Evolutionary conservation across 30 jellyfish, hydroid and myxozoan genomes (phyloP).

Genomic region (Cassiopea xamachana): DNA sequence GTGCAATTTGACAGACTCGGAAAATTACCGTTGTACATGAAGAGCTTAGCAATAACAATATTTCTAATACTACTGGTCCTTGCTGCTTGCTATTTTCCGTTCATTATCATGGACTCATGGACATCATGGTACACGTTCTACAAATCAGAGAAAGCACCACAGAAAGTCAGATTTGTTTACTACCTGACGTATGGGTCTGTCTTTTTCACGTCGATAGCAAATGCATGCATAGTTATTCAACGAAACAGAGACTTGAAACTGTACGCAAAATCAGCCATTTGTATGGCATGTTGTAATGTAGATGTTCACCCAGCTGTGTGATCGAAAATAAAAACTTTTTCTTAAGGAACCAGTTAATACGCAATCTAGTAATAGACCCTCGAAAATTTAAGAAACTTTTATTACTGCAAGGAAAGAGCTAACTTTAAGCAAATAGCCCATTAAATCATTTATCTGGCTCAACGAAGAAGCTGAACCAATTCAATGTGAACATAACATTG

Average conservation of each 20-base stretch:
- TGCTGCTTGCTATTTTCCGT: constrained; percentile 49
- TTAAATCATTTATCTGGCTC: no score
- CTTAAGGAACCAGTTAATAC: background rate
- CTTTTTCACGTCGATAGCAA: constrained; percentile 45
- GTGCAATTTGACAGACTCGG: background rate
- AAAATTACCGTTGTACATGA: constrained; percentile 19
- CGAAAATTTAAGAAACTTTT: no score
- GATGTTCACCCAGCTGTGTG: background rate
- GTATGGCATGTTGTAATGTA: background rate
- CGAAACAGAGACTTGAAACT: constrained; percentile 41
- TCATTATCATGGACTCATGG: constrained; percentile 56
- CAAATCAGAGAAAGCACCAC: constrained; percentile 36
- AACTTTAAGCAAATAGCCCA: no score
- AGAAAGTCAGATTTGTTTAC: constrained; percentile 25
- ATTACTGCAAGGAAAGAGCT: no score
- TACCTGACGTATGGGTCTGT: constrained; percentile 48
- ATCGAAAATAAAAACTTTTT: background rate
- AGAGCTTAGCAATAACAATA: constrained; percentile 42
- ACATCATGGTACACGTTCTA: constrained; percentile 65
- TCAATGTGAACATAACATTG: no score
- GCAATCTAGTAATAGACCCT: no score
- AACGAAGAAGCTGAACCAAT: no score
- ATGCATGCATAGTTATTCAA: constrained; percentile 28
- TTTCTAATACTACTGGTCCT: constrained; percentile 34
- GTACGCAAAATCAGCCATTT: constrained; percentile 5